Evolutionary conservation across 2,888 invertebrate species (phyloP), one percentile per base, ranked within the genome.

Genomic region (Ectemnius continuus): DNA sequence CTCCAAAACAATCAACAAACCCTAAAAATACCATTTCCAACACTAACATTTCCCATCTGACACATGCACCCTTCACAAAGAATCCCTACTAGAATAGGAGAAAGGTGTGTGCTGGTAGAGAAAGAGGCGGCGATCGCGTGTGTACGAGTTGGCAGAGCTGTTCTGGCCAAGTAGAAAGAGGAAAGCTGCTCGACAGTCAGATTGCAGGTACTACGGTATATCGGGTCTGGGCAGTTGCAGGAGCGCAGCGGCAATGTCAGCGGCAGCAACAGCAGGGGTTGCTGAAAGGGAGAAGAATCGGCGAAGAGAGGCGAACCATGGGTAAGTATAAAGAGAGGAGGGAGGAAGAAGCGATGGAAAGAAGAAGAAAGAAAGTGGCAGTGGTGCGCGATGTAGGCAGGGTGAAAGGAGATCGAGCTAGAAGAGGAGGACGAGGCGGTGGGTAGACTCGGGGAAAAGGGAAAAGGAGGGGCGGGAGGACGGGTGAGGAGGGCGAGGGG

Each of bases 241-340:
- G 73, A 46, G 56, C 76, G 56, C 78, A 46, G 75, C 73, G 58
- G 71, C 78, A 62, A 69, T 73, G 69, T 69, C 73, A 65, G 66
- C 80, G 64, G 63, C 78, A 78, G 73, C 83, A 23, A 23, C 23
- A 84, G 76, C 75, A 73, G 83, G 84, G 86, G 83, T 86, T 85
- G 86, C 84, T 78, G 80, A 79, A 83, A 80, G 81, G 83, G 86
- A 85, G 84, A 83, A 79, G 80, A 79, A 83, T 79, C 80, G 83
- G 86, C 84, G 84, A 83, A 79, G n/a, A 52, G 52, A 52, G 52
- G 13, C 8, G 52, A 47, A 47, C n/a, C 64, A 47, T 69, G 69
- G 28, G n/a, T n/a, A 28, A 60, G 64, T 23, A 46, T 61, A 61
- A 45, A 69, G 66, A 63, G 70, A 75, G 58, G 71, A 70, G 69